Base-by-base conservation (phyloP, 92 coral and sea anemone species). In the Plumapathes pennacea region DNA sequence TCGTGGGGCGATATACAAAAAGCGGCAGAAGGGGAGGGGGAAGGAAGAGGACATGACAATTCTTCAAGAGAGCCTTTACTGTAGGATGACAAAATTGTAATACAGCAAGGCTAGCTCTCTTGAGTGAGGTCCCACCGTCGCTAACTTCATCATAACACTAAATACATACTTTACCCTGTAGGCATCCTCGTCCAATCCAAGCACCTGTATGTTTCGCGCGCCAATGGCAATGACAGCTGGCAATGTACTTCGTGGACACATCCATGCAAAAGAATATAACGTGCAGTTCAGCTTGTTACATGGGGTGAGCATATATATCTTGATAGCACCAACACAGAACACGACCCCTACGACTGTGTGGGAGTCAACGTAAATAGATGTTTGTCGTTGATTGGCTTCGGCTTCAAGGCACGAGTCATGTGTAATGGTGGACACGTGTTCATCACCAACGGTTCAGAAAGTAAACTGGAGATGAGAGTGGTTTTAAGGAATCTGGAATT, bases 261-360 rank as follows among this genome's bases (percentile, higher is more conserved):
- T 24, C 68, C 74, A 11, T 74, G 82, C 66, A 48, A 55, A 47
- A 52, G 73, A 10, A 74, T 75, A 27, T 36, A 29, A 18, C 38
- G 56, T 29, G 82, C 67, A 14, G 62, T 75, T 10, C 44, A 24
- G 50, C 37, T 39, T 36, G 64, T 69, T 10, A 9, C 41, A 31
- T 19, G 15, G 9, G 67, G 46, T 5, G 50, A 31, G 20, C 48
- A 23, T 5, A 70, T 76, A 32, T 59, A 57, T 45, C 34, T 76
- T 10, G 63, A 76, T 46, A 70, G 83, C 11, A 51, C 77, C 38
- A 59, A 52, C 10, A 67, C 83, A 26, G 54, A 67, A 39, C 41
- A 40, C 15, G 30, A 46, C 25, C 83, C 83, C n/a, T 76, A 67
- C 66, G 7, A 24, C 54, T 76, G 76, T 52, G 29, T 41, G 37